Evolutionary conservation across 2,797 vertebrate genomes (phyloP).

Genomic region (Sarcoramphus papa): DNA sequence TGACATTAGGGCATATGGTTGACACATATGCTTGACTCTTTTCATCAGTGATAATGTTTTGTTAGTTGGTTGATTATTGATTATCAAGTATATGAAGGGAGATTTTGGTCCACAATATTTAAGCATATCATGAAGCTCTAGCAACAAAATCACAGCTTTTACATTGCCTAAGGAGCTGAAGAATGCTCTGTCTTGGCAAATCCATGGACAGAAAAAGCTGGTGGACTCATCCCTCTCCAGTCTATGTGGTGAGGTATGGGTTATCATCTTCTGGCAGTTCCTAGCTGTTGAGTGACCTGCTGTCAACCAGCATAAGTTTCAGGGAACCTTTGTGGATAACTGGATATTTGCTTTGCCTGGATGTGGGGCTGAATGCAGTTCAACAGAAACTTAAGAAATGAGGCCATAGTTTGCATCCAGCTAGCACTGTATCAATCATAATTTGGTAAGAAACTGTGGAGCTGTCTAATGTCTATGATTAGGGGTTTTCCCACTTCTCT

Average conservation of each 20-base stretch:
- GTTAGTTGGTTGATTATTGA: not conserved
- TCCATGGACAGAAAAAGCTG: not conserved
- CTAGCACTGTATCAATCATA: not conserved
- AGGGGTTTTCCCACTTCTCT: not conserved
- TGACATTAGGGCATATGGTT: not conserved
- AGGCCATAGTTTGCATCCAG: not conserved
- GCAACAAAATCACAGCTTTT: not conserved
- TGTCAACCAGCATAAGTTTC: not conserved
- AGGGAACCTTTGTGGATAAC: not conserved
- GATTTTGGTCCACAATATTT: not conserved
- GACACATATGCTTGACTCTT: not conserved
- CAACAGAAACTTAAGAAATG: not conserved
- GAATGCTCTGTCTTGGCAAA: not conserved
- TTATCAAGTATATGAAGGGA: not conserved
- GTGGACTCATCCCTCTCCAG: not conserved
- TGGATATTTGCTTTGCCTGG: not conserved
- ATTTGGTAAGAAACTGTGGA: not conserved
- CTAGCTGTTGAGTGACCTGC: not conserved
- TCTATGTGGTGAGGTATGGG: not conserved
- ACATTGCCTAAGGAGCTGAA: not conserved
- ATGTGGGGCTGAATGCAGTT: not conserved
- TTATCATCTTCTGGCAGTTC: not conserved
- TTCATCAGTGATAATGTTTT: not conserved
- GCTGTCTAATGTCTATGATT: not conserved
- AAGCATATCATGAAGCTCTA: not conserved